Evolutionary conservation across 2,797 vertebrate species (phyloP).

Genomic region (Amazona ochrocephala): DNA sequence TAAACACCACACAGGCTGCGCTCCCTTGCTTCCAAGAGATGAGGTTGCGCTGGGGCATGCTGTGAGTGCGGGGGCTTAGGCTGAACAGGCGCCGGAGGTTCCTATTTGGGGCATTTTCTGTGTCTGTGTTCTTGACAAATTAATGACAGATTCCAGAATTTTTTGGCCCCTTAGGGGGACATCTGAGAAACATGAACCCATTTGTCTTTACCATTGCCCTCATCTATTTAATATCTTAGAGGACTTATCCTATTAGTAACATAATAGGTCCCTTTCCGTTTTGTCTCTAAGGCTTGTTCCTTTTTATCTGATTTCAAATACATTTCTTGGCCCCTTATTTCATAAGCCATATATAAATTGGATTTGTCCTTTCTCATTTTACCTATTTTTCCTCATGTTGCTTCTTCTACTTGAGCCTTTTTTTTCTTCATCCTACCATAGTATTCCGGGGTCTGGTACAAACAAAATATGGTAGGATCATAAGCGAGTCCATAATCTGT

Average conservation of each 20-base stretch:
- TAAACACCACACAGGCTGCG: not conserved
- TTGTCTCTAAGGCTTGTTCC: not conserved
- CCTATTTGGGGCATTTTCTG: not conserved
- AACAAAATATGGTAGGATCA: not conserved
- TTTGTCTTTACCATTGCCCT: conserved; percentile 8
- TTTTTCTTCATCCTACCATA: not conserved
- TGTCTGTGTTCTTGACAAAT: conserved; percentile 23
- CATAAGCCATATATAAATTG: not conserved
- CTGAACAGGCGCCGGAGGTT: not conserved
- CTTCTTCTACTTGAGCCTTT: not conserved
- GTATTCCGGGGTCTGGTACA: not conserved
- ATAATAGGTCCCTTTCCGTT: not conserved
- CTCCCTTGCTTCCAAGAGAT: not conserved
- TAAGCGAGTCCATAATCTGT: not conserved
- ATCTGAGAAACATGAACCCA: not conserved
- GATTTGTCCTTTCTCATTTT: not conserved
- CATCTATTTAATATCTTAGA: conserved; percentile 15
- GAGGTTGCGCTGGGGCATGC: not conserved
- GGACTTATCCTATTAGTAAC: conserved; percentile 2
- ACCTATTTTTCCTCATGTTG: not conserved
- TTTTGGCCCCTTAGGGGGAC: not conserved
- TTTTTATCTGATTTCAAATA: conserved; percentile 16
- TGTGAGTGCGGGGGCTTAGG: rapidly evolving
- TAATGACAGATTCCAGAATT: not conserved
- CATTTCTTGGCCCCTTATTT: not conserved